Evolutionary conservation across 2,113 vertebrate genomes (phyloP), one percentile per base, ranked within the genome.

Genomic region (Hippocampus abdominalis): DNA sequence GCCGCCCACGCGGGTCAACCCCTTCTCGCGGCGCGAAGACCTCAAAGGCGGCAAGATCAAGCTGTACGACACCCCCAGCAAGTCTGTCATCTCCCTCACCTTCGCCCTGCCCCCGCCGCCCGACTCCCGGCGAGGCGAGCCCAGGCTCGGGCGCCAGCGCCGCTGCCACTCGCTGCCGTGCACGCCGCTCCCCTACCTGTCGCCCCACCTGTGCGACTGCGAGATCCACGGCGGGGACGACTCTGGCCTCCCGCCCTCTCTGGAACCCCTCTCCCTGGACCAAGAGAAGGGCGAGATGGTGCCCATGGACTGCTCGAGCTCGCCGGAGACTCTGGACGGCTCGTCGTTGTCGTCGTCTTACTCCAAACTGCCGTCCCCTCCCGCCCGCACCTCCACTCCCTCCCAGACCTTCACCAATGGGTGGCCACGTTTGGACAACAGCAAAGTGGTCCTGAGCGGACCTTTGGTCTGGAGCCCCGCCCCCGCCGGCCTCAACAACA

Each of bases 11-110:
- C 92, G 95, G 0, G 75, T 98, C 80, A 99, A 98, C 86, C 97
- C 97, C 49, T 99, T 99, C 87, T 98, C 96, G 16, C 93, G 90
- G 23, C 91, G 95, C 2, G 92, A 98, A 84, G 97, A 98, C 84
- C 93, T 98, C 60, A 94, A 95, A 44, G 95, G 96, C 0, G 96
- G 96, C 25, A 94, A 94, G 82, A 98, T 95, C 87, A 99, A 99
- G 89, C 93, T 99, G 48, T 95, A 95, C 0, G 95, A 98, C 83
- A 96, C 93, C 0, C 96, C 95, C 6, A 98, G 94, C 93, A 98
- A 95, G 86, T 96, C 95, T 0, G 91, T 95, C 76, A 91, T 95
- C 71, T 96, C 95, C 0, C 89, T 96, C 64, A 94, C 94, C 27
- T 95, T 98, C 2, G 90, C 94, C 29, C 90, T 95, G 46, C 95